A percentile compares a stretch with the other conserved stretches of the same genome.
phyloP scores from a whole-genome alignment of 2,113 vertebrate species.

The Corythornis madagascariensis region DNA sequence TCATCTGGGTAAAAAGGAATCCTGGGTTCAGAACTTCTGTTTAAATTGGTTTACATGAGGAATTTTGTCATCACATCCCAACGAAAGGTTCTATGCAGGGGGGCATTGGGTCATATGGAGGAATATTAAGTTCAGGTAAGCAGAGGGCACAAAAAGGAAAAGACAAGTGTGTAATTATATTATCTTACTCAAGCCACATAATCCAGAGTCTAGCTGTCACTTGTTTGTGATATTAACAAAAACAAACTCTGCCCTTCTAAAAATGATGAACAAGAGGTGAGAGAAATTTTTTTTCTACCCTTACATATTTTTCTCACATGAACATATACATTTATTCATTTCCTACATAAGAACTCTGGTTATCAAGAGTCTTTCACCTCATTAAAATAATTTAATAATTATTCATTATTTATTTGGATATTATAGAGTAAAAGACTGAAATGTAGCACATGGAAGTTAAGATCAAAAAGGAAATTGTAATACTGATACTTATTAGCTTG shows the following conservation, averaged over 20 bases:
- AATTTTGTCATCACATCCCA: background rate
- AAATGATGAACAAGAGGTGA: accelerated
- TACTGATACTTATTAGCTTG: background rate
- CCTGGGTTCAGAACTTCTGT: background rate
- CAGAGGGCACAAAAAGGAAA: background rate
- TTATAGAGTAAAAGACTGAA: background rate
- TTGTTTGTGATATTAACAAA: background rate
- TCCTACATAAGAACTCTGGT: background rate
- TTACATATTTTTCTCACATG: background rate
- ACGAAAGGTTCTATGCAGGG: background rate
- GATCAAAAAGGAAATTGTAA: background rate
- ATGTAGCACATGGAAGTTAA: background rate
- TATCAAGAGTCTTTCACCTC: background rate
- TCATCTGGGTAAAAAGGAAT: background rate
- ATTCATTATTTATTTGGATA: background rate
- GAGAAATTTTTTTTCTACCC: background rate
- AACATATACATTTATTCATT: background rate
- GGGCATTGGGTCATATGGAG: background rate
- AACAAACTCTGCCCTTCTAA: background rate
- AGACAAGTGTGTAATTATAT: background rate
- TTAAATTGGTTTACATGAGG: background rate
- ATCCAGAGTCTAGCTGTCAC: background rate
- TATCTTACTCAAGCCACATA: background rate
- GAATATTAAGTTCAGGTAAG: background rate
- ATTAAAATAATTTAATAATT: background rate